phyloP scores from a whole-genome alignment of 2,797 vertebrate genomes.

The Sciurus vulgaris region DNA sequence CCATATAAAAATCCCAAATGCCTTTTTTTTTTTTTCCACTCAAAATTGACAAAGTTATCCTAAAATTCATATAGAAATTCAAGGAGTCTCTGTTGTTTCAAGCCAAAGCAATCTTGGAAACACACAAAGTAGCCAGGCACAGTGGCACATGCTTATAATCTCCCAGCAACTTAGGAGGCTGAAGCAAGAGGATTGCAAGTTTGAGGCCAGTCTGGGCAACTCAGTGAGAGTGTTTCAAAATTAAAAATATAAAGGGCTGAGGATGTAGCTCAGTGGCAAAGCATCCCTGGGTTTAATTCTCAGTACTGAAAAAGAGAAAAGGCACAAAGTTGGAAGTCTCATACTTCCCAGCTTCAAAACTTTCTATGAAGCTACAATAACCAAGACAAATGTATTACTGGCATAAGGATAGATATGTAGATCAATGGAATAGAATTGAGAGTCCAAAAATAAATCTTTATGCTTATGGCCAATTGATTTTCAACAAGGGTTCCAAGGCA shows the following conservation, averaged over 20 bases:
- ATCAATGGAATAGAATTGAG: background rate
- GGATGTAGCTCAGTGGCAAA: no score
- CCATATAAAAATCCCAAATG: conserved; percentile 1
- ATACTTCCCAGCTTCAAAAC: conserved; percentile 57
- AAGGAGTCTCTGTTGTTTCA: background rate
- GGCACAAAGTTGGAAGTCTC: background rate
- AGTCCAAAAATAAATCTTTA: conserved; percentile 45
- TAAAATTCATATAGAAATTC: conserved; percentile 62
- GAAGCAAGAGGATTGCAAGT: no score
- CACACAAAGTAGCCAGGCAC: background rate
- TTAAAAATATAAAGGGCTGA: background rate
- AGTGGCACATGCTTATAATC: no score
- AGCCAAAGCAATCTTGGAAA: conserved; percentile 49
- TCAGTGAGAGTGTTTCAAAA: background rate
- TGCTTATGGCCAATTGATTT: background rate
- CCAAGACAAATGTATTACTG: conserved; percentile 5
- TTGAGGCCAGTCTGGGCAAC: no score
- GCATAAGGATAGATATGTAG: background rate
- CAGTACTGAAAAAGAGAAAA: background rate
- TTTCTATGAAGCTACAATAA: conserved; percentile 11
- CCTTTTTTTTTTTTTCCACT: background rate
- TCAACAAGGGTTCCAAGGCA: conserved; percentile 52
- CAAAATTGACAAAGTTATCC: conserved; percentile 45
- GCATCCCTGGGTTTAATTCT: no score
- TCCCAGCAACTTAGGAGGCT: no score